A percentile compares a stretch with the other conserved stretches of the same genome.
Evolutionary conservation across 2,113 vertebrate species (phyloP).

Genomic region (Poeciliopsis occidentalis): DNA sequence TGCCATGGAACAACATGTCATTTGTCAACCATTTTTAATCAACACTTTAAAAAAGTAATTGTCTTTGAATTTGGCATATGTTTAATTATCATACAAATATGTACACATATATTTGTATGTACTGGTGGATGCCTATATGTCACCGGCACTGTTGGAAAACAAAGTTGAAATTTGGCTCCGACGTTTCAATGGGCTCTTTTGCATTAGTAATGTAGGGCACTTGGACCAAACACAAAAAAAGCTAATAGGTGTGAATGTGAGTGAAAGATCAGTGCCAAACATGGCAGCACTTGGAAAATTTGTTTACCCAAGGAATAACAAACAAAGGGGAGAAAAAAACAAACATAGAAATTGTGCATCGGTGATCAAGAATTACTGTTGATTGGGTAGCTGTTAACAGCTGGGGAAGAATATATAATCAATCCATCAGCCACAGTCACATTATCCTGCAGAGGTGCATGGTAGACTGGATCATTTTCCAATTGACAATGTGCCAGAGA

Average conservation of each 20-base stretch:
- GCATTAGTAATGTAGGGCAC: constrained; percentile 62
- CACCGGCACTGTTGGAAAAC: constrained; percentile 11
- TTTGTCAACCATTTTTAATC: too few relatives aligned
- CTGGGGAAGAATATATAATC: constrained; percentile 3
- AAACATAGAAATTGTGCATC: constrained; percentile 12
- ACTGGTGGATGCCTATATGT: too few relatives aligned
- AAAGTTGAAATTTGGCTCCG: constrained; percentile 44
- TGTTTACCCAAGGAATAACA: constrained; percentile 21
- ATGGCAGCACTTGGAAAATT: constrained; percentile 46
- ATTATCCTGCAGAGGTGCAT: not conserved
- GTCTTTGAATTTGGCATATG: too few relatives aligned
- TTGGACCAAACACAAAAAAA: constrained; percentile 54
- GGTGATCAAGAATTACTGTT: not conserved
- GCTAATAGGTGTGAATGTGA: constrained; percentile 61
- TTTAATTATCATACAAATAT: too few relatives aligned
- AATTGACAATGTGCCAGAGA: not conserved
- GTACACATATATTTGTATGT: too few relatives aligned
- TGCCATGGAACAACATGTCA: too few relatives aligned
- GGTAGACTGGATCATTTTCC: not conserved
- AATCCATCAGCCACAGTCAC: not conserved
- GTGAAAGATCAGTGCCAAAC: constrained; percentile 55
- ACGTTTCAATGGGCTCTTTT: constrained; percentile 57
- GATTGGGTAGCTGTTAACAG: constrained; percentile 1
- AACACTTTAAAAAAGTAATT: too few relatives aligned
- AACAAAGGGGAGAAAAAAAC: not conserved